Conservation (phyloP, 2,113 vertebrate genomes). For the Rhineura floridana region DNA sequence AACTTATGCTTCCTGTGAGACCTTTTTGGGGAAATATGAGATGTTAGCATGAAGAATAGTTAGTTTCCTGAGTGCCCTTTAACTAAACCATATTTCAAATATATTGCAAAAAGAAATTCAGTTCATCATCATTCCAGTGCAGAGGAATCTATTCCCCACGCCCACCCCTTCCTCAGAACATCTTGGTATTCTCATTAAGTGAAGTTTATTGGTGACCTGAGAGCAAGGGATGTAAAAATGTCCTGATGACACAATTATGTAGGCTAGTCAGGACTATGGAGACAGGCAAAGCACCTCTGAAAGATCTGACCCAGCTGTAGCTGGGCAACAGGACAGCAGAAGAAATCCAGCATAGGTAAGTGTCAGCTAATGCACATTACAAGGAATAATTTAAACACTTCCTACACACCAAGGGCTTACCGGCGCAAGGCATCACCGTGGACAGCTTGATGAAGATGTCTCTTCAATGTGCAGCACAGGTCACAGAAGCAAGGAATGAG, state of each 20-base stretch:
- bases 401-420: slow-evolving; percentile 67
- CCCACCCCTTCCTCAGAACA: slow-evolving; percentile 31
- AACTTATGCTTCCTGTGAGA: too few relatives aligned
- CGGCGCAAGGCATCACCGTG: slow-evolving; percentile 67
- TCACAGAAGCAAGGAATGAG: slow-evolving; percentile 49
- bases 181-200: slow-evolving; percentile 57
- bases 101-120: slow-evolving; percentile 54
- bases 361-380: slow-evolving; percentile 67
- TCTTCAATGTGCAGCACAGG: slow-evolving; percentile 43
- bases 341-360: slow-evolving; percentile 70
- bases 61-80: background rate
- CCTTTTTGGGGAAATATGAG: too few relatives aligned
- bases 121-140: slow-evolving; percentile 52
- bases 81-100: slow-evolving; percentile 46
- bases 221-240: slow-evolving; percentile 73
- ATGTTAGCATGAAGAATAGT: background rate
- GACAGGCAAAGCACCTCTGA: slow-evolving; percentile 61
- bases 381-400: slow-evolving; percentile 74
- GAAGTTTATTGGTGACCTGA: slow-evolving; percentile 70
- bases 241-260: slow-evolving; percentile 74
- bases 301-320: slow-evolving; percentile 63
- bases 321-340: slow-evolving; percentile 73
- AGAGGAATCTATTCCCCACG: slow-evolving; percentile 58
- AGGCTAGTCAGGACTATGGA: slow-evolving; percentile 68
- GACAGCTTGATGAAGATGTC: slow-evolving; percentile 65